Conservation (phyloP, 2,888 invertebrate species). For the Acanthosoma haemorrhoidale region DNA sequence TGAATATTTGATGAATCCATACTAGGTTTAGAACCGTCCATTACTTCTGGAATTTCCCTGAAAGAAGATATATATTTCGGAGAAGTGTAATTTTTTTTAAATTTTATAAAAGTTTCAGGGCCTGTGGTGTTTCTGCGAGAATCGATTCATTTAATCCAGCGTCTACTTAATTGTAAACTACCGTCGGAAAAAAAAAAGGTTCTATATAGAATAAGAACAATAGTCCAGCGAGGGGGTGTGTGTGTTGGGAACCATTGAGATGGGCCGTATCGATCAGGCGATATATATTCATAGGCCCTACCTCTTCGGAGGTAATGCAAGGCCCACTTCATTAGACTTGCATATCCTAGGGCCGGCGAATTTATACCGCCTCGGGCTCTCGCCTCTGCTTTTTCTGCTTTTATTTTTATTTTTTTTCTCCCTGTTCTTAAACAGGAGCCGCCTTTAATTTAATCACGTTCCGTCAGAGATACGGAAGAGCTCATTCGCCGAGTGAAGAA, state of each 20-base stretch:
- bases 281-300: constrained; percentile 24
- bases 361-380: constrained; percentile 18
- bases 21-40: too few relatives aligned
- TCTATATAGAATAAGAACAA: background rate
- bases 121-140: too few relatives aligned
- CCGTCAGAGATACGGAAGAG: background rate
- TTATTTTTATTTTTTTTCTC: background rate
- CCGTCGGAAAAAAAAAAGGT: background rate
- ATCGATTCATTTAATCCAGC: too few relatives aligned
- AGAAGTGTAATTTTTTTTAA: too few relatives aligned
- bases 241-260: background rate
- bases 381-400: background rate
- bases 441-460: constrained; percentile 5
- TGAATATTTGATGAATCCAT: too few relatives aligned
- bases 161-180: too few relatives aligned
- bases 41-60: too few relatives aligned
- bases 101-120: too few relatives aligned
- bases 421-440: background rate
- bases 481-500: too few relatives aligned
- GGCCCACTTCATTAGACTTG: constrained; percentile 17
- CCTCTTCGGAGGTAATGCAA: constrained; percentile 10
- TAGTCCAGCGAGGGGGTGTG: background rate
- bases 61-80: too few relatives aligned
- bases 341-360: background rate
- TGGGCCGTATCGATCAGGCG: background rate